These are phyloP conservation scores for Platysternon megacephalum DNA, from an alignment of 2,113 vertebrate species.

Conservation along the genomic window DNA sequence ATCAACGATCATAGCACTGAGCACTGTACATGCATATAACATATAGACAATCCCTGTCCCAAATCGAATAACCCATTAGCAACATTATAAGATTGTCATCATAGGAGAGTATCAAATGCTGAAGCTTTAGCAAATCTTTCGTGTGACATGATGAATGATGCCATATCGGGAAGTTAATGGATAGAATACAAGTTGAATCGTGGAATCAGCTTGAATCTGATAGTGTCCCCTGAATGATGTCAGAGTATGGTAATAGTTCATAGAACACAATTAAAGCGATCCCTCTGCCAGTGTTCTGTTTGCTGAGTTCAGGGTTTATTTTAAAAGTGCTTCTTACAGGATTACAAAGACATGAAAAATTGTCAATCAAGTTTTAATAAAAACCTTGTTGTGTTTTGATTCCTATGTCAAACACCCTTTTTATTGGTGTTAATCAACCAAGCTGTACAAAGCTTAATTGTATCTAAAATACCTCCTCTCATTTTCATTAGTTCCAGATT, in stretches of 20 bases:
- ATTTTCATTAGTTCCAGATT: not conserved
- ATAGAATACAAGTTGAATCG: not conserved
- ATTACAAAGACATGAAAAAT: not conserved
- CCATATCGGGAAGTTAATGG: not conserved
- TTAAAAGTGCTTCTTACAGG: not conserved
- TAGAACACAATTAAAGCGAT: not conserved
- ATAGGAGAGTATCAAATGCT: not conserved
- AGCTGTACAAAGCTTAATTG: not conserved
- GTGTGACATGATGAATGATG: not conserved
- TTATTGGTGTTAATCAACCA: not conserved
- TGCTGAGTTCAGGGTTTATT: not conserved
- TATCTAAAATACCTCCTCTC: not conserved
- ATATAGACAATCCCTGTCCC: not conserved
- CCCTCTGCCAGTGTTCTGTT: not conserved
- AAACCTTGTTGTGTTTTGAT: not conserved
- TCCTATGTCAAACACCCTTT: not conserved
- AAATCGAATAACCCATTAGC: not conserved
- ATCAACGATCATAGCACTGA: not conserved
- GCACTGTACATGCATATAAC: not conserved
- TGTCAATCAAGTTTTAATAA: not conserved
- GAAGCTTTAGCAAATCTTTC: not conserved
- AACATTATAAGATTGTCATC: not conserved
- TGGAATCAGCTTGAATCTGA: not conserved
- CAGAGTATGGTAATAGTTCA: not conserved
- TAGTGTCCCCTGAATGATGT: not conserved